phyloP scores from a whole-genome alignment of 2,797 vertebrate species.

The Mormyrus proboscirostris region DNA sequence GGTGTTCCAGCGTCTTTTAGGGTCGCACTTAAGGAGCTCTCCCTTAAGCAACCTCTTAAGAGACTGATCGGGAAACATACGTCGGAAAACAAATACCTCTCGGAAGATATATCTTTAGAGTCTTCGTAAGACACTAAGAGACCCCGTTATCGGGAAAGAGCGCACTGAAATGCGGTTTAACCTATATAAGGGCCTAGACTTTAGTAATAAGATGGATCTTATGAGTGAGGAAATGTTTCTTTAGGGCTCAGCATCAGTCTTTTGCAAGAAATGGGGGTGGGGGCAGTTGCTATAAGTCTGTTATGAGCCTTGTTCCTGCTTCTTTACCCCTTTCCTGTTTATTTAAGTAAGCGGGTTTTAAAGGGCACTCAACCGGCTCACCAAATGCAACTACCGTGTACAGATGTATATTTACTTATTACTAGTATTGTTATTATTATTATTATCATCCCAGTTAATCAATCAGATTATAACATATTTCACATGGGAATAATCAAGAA shows the following conservation, averaged over 20 bases:
- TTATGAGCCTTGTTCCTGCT: conserved; percentile 68
- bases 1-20: too few relatives aligned
- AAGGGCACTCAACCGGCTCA: neutral
- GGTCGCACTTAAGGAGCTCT: too few relatives aligned
- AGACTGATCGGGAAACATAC: neutral
- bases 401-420: conserved; percentile 31
- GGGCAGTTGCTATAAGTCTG: conserved; percentile 60
- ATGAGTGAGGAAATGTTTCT: neutral
- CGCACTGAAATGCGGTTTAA: neutral
- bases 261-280: neutral
- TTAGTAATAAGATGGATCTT: neutral
- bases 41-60: too few relatives aligned
- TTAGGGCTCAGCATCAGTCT: neutral
- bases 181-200: neutral
- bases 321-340: conserved; percentile 54
- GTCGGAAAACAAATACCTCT: neutral
- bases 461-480: neutral
- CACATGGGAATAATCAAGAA: conserved; percentile 17
- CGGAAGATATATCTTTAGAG: neutral
- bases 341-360: conserved; percentile 27
- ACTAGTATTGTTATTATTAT: neutral
- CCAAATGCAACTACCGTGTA: conserved; percentile 27
- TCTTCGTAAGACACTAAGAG: neutral
- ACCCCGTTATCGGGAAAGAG: neutral
- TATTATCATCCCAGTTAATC: conserved; percentile 13